A percentile compares a stretch with the other conserved stretches of the same genome.
These are phyloP conservation scores for Edolisoma coerulescens DNA, from an alignment of 2,113 vertebrate species.

Conservation along the genomic window DNA sequence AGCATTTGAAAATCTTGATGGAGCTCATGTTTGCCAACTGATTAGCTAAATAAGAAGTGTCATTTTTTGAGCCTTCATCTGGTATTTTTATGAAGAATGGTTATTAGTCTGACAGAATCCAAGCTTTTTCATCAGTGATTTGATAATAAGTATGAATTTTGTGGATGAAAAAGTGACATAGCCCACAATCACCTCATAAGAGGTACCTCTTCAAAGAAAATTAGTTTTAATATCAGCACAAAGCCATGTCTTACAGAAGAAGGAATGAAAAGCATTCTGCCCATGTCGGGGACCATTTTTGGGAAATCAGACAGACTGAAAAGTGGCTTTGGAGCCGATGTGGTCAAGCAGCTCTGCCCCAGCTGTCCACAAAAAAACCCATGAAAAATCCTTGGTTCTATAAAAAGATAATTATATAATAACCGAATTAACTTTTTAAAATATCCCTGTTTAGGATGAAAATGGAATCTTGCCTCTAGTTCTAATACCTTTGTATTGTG, in stretches of 20 bases:
- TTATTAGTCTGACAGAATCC: neutral
- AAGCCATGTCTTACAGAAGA: neutral
- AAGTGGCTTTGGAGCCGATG: neutral
- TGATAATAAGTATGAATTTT: neutral
- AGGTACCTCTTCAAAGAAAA: neutral
- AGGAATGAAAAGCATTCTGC: neutral
- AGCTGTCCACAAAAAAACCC: neutral
- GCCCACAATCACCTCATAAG: neutral
- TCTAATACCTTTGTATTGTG: neutral
- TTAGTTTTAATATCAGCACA: neutral
- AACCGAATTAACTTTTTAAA: neutral
- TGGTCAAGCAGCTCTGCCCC: neutral
- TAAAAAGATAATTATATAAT: neutral
- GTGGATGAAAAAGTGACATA: neutral
- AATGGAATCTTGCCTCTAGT: neutral
- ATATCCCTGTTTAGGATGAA: neutral
- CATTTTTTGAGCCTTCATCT: neutral
- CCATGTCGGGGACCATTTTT: fast-evolving
- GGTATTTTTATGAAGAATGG: neutral
- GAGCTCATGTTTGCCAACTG: neutral
- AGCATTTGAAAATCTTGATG: neutral
- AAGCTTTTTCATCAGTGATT: neutral
- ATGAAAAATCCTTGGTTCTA: neutral
- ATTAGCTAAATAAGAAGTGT: neutral
- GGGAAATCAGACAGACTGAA: neutral